A percentile compares a stretch with the other conserved stretches of the same genome.
Conservation (phyloP, 2,888 invertebrate species). For the Agonum fuliginosum region DNA sequence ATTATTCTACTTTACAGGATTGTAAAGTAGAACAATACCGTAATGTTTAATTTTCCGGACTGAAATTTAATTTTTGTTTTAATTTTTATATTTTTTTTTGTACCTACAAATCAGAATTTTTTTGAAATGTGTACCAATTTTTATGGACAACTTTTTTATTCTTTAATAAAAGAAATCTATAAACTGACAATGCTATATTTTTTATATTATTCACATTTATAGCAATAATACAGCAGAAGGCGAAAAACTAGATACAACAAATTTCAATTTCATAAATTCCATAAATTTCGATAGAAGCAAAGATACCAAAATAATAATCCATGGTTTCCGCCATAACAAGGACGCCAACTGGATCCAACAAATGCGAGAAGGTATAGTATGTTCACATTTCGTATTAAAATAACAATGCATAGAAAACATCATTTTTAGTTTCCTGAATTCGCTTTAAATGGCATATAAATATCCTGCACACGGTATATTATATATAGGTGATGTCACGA, state of each 20-base stretch:
- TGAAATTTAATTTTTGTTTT: background rate
- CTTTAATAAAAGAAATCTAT: background rate
- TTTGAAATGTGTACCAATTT: background rate
- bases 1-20: no score
- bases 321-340: conserved; percentile 69
- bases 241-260: conserved; percentile 64
- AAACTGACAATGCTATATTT: background rate
- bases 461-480: no score
- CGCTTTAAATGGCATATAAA: no score
- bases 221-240: conserved; percentile 59
- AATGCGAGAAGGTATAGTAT: conserved; percentile 67
- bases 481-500: no score
- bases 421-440: no score
- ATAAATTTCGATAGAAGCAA: conserved; percentile 66
- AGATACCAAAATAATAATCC: conserved; percentile 68
- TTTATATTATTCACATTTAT: background rate
- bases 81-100: background rate
- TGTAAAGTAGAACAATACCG: background rate
- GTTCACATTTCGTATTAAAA: no score
- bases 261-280: conserved; percentile 63
- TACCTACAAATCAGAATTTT: background rate
- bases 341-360: conserved; percentile 68
- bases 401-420: no score
- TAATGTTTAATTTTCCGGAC: background rate
- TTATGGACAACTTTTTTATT: no score